Conservation (phyloP, 1,140 invertebrate species). For the Diuraphis noxia region DNA sequence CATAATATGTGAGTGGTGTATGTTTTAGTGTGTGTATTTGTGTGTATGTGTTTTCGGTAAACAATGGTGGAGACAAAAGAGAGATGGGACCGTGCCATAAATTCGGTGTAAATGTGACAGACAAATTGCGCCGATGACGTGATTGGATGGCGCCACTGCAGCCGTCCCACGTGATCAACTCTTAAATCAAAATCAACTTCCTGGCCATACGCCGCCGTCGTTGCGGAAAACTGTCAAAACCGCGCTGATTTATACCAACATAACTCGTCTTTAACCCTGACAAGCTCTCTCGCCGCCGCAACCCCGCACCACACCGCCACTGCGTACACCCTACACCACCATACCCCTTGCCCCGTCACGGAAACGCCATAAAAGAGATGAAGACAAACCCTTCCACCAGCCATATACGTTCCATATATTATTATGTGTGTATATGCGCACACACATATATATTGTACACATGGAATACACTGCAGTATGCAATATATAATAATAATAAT, state of each 20-base stretch:
- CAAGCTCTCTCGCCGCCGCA: not conserved
- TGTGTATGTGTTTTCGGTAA: not conserved
- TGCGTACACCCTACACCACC: not conserved
- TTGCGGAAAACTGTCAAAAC: conserved; percentile 50
- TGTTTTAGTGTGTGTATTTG: too few species aligned
- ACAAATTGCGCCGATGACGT: conserved; percentile 51
- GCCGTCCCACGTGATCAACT: conserved; percentile 39
- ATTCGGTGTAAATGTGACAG: conserved; percentile 45
- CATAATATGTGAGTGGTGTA: not conserved
- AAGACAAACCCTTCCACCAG: conserved; percentile 42
- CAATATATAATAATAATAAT: not conserved
- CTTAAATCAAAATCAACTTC: conserved; percentile 54
- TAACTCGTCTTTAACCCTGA: conserved; percentile 53
- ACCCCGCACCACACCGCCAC: not conserved
- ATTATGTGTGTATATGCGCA: not conserved
- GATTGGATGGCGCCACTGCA: conserved; percentile 46
- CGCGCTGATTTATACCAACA: conserved; percentile 52
- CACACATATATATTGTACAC: not conserved
- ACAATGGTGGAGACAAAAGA: conserved; percentile 23
- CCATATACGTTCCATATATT: not conserved
- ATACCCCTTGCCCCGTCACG: not conserved
- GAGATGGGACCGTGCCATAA: conserved; percentile 41
- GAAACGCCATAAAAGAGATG: conserved; percentile 26
- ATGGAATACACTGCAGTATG: not conserved
- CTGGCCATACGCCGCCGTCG: conserved; percentile 40